A percentile compares a stretch with the other conserved stretches of the same genome.
These are phyloP conservation scores for Mola mola DNA, from an alignment of 2,113 vertebrate genomes.

Conservation along the genomic window DNA sequence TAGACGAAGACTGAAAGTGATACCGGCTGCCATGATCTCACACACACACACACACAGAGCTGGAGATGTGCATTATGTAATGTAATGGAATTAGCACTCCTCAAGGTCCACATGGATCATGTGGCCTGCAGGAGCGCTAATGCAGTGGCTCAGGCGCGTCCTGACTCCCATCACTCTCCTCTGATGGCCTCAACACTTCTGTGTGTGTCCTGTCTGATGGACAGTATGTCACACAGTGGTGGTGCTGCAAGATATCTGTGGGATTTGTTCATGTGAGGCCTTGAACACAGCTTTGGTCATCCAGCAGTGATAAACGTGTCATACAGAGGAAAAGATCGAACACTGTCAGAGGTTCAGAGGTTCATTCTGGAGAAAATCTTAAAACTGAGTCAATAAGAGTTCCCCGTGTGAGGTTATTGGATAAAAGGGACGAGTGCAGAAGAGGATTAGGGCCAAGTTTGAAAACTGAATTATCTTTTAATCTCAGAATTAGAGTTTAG, in stretches of 20 bases:
- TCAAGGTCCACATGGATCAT: slow-evolving; percentile 60
- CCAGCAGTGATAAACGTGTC: too few species aligned
- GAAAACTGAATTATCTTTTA: too few species aligned
- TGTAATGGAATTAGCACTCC: slow-evolving; percentile 68
- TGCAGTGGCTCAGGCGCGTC: slow-evolving; percentile 50
- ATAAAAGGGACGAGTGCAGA: too few species aligned
- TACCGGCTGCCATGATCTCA: slow-evolving; percentile 45
- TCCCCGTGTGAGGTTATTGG: too few species aligned
- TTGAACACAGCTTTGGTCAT: too few species aligned
- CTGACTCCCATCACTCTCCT: slow-evolving; percentile 46
- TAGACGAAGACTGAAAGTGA: slow-evolving; percentile 54
- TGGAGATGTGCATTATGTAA: slow-evolving; percentile 65
- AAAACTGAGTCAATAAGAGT: too few species aligned
- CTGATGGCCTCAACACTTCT: slow-evolving; percentile 29
- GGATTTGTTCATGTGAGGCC: background rate
- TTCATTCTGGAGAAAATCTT: too few species aligned
- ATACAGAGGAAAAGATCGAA: too few species aligned
- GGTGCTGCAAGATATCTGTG: background rate
- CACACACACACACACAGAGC: slow-evolving; percentile 43
- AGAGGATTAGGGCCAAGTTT: too few species aligned
- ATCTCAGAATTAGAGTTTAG: too few species aligned
- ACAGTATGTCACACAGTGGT: slow-evolving; percentile 2
- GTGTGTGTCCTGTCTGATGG: slow-evolving; percentile 24
- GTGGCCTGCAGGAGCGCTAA: slow-evolving; percentile 62
- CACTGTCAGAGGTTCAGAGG: too few species aligned